Base-by-base conservation (phyloP, 2,797 vertebrate species). In the Nannoperca australis region DNA sequence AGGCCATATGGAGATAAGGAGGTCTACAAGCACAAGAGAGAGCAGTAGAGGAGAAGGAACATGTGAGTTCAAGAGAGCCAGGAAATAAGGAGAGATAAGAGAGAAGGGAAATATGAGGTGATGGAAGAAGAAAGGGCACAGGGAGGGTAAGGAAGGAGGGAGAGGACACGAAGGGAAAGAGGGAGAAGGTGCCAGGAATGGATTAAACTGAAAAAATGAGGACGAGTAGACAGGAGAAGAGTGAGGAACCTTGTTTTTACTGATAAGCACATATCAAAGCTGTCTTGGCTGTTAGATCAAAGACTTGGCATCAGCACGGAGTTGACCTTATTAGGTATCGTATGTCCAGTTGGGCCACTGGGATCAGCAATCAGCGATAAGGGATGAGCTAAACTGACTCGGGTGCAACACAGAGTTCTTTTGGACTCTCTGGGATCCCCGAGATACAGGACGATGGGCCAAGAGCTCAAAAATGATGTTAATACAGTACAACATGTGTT, bases 271-370 rank as follows among this genome's bases (percentile, higher is more conserved):
- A 30, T 88, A 87, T 91, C 85, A 90, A 80, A 88, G 87, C 90
- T 54, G 81, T 78, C 78, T 65, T 77, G 81, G 86, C 87, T 81
- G 86, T 89, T 88, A 89, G 85, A 93, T 91, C 86, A 92, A 91
- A 93, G 89, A 63, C 83, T 68, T 27, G 73, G 68, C 80, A 17
- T 85, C 76, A 58, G 70, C 60, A 27, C 50, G 6, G 83, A 81
- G 70, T 73, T 69, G 51, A 85, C 83, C 88, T 78, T 86, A 85
- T 66, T 62, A 63, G 71, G 79, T 76, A 73, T 88, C 70, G 6
- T 18, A 1, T 76, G 85, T 87, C 85, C 83, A 71, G 61, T 70
- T 24, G 79, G 54, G 64, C 86, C 83, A 61, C 73, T 68, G 87
- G 81, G 88, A 89, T 70, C 53, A 17, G 55, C 77, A 79, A 80